These are phyloP conservation scores for Diarsia rubi DNA, from an alignment of 2,888 invertebrate species.

Conservation along the genomic window DNA sequence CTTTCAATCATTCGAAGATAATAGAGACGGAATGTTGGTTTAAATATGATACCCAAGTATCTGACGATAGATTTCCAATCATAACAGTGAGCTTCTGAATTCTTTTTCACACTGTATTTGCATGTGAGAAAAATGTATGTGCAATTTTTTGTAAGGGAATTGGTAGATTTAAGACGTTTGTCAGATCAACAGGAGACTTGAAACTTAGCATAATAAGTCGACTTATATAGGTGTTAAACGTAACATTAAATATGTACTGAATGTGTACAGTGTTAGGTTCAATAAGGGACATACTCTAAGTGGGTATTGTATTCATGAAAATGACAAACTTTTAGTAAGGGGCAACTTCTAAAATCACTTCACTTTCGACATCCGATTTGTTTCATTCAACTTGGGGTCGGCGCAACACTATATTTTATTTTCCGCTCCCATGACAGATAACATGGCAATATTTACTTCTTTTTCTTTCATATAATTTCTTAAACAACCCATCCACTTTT, in stretches of 20 bases:
- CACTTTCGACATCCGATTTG: no score
- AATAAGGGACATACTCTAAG: background rate
- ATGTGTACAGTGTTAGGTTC: background rate
- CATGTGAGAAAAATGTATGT: constrained; percentile 9
- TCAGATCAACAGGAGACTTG: constrained; percentile 42
- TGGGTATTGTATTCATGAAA: background rate
- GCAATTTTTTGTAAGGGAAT: constrained; percentile 48
- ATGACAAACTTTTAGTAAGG: background rate
- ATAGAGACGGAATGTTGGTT: background rate
- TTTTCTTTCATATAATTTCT: background rate
- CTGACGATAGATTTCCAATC: constrained; percentile 35
- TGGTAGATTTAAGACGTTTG: constrained; percentile 50
- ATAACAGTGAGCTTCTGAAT: constrained; percentile 13
- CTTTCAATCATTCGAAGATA: background rate
- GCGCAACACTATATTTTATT: background rate
- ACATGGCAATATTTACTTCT: background rate
- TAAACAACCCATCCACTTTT: background rate
- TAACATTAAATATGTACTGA: background rate
- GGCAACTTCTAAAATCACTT: background rate
- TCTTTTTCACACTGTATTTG: constrained; percentile 8
- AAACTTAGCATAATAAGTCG: constrained; percentile 23
- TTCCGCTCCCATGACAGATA: background rate
- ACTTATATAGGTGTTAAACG: constrained; percentile 4
- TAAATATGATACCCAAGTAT: constrained; percentile 5
- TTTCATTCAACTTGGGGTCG: background rate